Evolutionary conservation across 2,888 invertebrate species (phyloP), one percentile per base, ranked within the genome.

Genomic region (Monopis laevigella): DNA sequence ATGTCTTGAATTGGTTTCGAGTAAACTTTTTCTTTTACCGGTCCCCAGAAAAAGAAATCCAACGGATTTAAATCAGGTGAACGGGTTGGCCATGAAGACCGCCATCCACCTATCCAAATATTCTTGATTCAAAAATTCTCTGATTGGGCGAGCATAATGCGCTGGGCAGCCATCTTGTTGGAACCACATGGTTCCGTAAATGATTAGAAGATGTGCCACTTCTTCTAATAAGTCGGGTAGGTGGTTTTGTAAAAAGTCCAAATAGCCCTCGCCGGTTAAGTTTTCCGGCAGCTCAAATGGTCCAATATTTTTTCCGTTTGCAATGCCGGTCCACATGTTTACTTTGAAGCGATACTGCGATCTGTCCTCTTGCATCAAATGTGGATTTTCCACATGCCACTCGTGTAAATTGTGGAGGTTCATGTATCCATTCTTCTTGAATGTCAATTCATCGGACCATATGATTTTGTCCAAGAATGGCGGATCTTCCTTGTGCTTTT

Each of bases 291-390:
- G 27, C 18, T 50, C 46, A 39, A 47, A 43, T 7, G 49, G 50
- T 10, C 49, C 48, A 24, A 48, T 46, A 11, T 46, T 40, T 44
- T 40, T 28, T 3, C 48, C 48, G 26, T 48, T 46, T 16, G 46
- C 28, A 36, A 48, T 47, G 7, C 48, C 49, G 35, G 48, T 46
- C 48, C 46, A 48, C 16, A 41, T 32, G 39, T 49, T 51, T 14
- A 51, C 27, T 47, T 47, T 48, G 30, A 51, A 48, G 12, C 38
- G 47, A 19, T 47, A 45, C 40, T 46, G 7, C 28, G 28, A 28
- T 28, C 28, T 28, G 11, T 28, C 28, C 11, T 28, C 28, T 28
- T 11, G 6, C 24, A 34, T 39, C 27, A 30, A 26, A 29, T 39
- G 39, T 8, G 41, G 43, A 13, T 40, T 44, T 1, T 30, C 41